These are phyloP conservation scores for Morinoia aosen DNA, from an alignment of 2,888 invertebrate genomes.

Conservation along the genomic window DNA sequence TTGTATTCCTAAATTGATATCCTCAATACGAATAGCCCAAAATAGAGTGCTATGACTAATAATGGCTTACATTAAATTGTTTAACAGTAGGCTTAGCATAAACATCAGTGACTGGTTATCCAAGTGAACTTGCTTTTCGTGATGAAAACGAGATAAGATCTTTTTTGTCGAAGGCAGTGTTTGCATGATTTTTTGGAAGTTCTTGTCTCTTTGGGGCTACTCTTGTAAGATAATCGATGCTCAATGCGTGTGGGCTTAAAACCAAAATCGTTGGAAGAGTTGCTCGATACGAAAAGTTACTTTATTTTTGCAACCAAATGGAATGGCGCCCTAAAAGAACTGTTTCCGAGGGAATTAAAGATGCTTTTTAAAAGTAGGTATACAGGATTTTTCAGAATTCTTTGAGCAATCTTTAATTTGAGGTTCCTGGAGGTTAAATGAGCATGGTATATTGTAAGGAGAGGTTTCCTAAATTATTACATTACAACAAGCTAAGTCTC, in stretches of 20 bases:
- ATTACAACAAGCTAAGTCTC: no score
- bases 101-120: not conserved
- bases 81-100: not conserved
- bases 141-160: not conserved
- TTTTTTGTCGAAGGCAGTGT: no score
- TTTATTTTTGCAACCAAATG: not conserved
- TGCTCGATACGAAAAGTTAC: not conserved
- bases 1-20: not conserved
- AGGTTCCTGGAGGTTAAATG: no score
- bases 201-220: not conserved
- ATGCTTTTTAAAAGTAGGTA: no score
- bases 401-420: no score
- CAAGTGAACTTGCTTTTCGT: not conserved
- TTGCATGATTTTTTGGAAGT: no score
- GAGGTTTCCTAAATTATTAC: no score
- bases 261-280: not conserved
- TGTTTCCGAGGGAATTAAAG: no score
- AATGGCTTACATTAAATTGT: not conserved
- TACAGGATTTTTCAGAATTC: no score
- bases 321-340: not conserved
- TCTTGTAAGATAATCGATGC: not conserved
- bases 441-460: no score
- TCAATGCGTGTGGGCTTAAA: not conserved
- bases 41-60: not conserved
- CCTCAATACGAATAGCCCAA: not conserved